Percentiles rank a stretch among this genome's conserved stretches.
These are phyloP conservation scores for Hippocampus guttulatus DNA, from an alignment of 2,113 vertebrate genomes.

Conservation along the genomic window DNA sequence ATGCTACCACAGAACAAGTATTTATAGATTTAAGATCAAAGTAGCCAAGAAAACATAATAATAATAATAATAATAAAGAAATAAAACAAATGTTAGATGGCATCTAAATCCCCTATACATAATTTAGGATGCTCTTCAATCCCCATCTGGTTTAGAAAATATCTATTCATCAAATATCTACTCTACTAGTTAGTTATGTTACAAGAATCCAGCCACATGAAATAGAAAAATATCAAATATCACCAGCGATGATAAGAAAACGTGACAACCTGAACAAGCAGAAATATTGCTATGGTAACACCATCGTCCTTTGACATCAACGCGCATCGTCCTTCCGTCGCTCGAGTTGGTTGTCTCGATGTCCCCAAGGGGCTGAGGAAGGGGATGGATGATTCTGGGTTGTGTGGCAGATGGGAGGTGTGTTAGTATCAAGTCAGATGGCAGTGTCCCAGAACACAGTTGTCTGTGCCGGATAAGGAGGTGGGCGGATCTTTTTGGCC, in stretches of 20 bases:
- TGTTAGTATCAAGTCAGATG: constrained; percentile 75
- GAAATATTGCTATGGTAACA: constrained; percentile 77
- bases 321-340: constrained; percentile 38
- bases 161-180: constrained; percentile 80
- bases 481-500: constrained; percentile 88
- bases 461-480: constrained; percentile 88
- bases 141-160: constrained; percentile 75
- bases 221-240: constrained; percentile 82
- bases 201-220: constrained; percentile 72
- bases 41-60: constrained; percentile 48
- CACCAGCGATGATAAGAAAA: constrained; percentile 75
- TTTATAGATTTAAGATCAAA: constrained; percentile 66
- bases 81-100: constrained; percentile 59
- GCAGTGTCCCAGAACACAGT: constrained; percentile 98
- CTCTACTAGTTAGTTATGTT: constrained; percentile 72
- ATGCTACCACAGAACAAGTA: constrained; percentile 66
- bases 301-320: constrained; percentile 67
- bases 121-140: constrained; percentile 66
- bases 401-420: constrained; percentile 44
- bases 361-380: constrained; percentile 31
- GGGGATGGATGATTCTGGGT: constrained; percentile 35
- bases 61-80: constrained; percentile 5
- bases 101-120: constrained; percentile 69
- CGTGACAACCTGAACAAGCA: constrained; percentile 74
- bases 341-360: constrained; percentile 43